Conservation (phyloP, 2,797 vertebrate genomes). For the Myotis vivesi region DNA sequence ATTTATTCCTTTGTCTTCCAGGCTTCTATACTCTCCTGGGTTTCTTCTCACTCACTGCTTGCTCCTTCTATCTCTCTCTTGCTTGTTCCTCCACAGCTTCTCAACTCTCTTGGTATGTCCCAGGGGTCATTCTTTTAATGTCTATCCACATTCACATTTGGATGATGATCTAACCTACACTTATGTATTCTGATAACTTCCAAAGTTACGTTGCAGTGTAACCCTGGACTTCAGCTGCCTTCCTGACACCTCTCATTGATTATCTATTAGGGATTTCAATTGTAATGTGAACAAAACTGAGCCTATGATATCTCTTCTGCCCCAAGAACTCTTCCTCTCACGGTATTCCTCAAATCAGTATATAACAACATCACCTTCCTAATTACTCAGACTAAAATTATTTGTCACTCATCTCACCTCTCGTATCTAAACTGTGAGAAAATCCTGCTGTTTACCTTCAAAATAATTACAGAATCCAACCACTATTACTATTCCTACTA, state of each 20-base stretch:
- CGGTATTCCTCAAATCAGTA: background rate
- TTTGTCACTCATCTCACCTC: background rate
- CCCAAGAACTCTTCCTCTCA: background rate
- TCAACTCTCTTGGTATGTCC: background rate
- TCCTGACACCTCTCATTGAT: background rate
- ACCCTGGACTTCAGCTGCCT: background rate
- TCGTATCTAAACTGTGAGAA: background rate
- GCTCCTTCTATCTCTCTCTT: background rate
- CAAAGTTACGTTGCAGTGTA: background rate
- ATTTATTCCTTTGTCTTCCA: background rate
- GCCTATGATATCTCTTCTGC: too few relatives aligned
- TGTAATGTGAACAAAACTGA: background rate
- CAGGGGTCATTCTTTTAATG: background rate
- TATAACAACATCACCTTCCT: background rate
- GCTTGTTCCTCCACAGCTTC: background rate
- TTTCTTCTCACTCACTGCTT: background rate
- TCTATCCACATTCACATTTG: background rate
- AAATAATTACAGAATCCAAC: constrained; percentile 12
- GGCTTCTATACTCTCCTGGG: background rate
- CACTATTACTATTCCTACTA: background rate
- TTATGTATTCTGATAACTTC: background rate
- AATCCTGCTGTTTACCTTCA: constrained; percentile 1
- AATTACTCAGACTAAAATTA: background rate
- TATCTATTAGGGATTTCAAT: background rate
- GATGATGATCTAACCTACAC: background rate